Evolutionary conservation across 2,797 vertebrate genomes (phyloP), one percentile per base, ranked within the genome.

Genomic region (Myripristis jacobus): DNA sequence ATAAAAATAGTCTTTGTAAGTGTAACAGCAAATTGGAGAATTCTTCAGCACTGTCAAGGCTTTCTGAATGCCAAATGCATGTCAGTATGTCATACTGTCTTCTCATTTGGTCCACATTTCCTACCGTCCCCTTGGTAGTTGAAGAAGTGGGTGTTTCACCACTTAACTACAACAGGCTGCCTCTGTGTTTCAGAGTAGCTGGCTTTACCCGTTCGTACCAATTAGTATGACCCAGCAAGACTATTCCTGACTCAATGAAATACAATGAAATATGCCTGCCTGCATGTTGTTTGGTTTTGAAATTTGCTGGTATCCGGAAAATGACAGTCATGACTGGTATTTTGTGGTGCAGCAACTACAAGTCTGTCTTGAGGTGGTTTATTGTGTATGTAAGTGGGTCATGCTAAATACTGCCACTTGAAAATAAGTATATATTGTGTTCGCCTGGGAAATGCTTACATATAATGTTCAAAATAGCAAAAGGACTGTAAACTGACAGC

Each of bases 161-260:
- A 21, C 29, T 46, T 41, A 24, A 18, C 9, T 41, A n/a, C 27
- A 43, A 54, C 44, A 73, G 10, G 19, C 10, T 16, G 8, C 50
- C 50, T 60, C 24, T 66, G 52, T 76, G 60, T 75, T 36, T 53
- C 34, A 46, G 73, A 70, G 50, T 6, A 63, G 72, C 88, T 69
- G 56, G 85, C 85, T 79, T 38, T 64, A 84, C 82, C 31, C 13
- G 86, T 89, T 91, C 70, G 56, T 8, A n/a, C 34, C 8, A 13
- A 41, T 41, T 13, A 18, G 16, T 64, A 56, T 43, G 41, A 44
- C 22, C 36, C 21, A 7, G 6, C 27, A 29, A 46, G 16, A 0
- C 4, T 66, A 46, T 0, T 51, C 29, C n/a, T 60, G 8, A 0
- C 8, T 34, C 6, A 21, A 3, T 72, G 10, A 64, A 66, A 69